phyloP scores from a whole-genome alignment of 2,797 vertebrate species.

The Microhierax caerulescens region DNA sequence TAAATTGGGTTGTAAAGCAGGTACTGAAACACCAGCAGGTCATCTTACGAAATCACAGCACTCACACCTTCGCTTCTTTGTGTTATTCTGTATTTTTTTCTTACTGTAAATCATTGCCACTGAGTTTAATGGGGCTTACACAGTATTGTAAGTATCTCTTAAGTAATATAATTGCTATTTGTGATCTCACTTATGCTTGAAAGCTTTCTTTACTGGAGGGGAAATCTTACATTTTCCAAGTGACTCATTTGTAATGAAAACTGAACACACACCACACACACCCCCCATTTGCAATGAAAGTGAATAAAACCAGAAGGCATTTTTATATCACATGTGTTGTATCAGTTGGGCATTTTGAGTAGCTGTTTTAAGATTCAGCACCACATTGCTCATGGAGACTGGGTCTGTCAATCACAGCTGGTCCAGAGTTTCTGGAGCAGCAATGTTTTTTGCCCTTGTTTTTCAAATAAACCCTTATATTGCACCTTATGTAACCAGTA shows the following conservation, averaged over 20 bases:
- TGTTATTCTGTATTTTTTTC: not conserved
- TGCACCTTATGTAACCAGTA: not conserved
- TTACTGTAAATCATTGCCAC: slow-evolving; percentile 48
- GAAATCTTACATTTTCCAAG: slow-evolving; percentile 20
- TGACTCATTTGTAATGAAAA: slow-evolving; percentile 3
- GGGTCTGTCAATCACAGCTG: fast-evolving
- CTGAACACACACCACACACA: not conserved
- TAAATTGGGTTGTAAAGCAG: not conserved
- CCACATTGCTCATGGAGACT: not conserved
- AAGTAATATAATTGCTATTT: slow-evolving; percentile 22
- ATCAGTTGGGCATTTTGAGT: not conserved
- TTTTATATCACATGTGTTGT: not conserved
- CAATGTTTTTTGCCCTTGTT: not conserved
- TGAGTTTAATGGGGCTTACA: slow-evolving; percentile 44
- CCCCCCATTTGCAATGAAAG: not conserved
- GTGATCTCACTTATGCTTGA: not conserved
- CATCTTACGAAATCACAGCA: not conserved
- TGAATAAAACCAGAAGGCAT: not conserved
- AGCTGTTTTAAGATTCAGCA: not conserved
- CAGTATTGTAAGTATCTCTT: not conserved
- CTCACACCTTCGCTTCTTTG: not conserved
- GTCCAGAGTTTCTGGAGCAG: not conserved
- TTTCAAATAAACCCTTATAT: not conserved
- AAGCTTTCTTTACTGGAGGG: not conserved
- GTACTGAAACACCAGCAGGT: not conserved